Base-by-base conservation (phyloP, 2,888 invertebrate species). In the Eupithecia dodoneata region DNA sequence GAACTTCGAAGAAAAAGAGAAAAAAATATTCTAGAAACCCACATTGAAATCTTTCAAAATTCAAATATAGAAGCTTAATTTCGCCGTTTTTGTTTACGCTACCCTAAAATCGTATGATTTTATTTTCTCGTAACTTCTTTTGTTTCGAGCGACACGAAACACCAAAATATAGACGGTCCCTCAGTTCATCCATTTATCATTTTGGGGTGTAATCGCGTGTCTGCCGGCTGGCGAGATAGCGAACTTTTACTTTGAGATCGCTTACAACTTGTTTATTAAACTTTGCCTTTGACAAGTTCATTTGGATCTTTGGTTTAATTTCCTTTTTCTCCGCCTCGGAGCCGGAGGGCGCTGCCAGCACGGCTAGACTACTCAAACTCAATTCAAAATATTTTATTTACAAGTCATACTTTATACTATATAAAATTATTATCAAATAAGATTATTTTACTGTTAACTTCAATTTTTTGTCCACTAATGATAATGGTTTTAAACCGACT, bases 211-310 rank as follows among this genome's bases (percentile, higher is more conserved):
- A 76, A 78, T 78, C 76, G 72, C 76, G 52, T 72, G 78, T 78
- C 76, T 78, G 76, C 73, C 71, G 87, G 87, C 85, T 91, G 89
- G 85, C 85, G 83, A 84, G 86, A 85, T 87, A 87, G 87, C 85
- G 81, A 91, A 92, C 88, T 92, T 93, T 90, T 88, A 90, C 79
- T 91, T 90, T 86, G 86, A 86, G 84, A 84, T 85, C 86, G 85
- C 86, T 86, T 84, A 83, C 85, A 86, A 85, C 84, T 89, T 88
- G 88, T 89, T 88, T 87, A 87, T 85, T 87, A 86, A 87, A 87
- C 85, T 86, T 84, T 72, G 74, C 87, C 83, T 90, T 90, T 88
- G 86, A 87, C 81, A 81, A 81, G 76, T 82, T 81, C 76, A 77
- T 84, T 84, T 83, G 80, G 74, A 76, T 78, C 74, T 78, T 77